Evolutionary conservation across 2,888 invertebrate species (phyloP), one percentile per base, ranked within the genome.

Genomic region (Aphrophora alni): DNA sequence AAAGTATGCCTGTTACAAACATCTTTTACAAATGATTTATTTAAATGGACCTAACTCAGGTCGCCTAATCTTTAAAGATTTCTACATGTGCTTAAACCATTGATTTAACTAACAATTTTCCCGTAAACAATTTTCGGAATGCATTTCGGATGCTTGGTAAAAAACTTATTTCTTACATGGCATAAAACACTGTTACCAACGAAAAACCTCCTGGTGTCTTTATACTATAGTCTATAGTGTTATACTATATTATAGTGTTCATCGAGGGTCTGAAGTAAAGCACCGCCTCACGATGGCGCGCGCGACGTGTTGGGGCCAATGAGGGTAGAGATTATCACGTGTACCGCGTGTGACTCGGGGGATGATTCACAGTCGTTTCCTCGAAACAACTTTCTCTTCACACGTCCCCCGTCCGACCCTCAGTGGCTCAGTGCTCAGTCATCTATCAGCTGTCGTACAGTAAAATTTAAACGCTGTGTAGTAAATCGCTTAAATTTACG

Each of bases 351-450:
- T 27, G 72, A 14, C 72, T 72, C 26, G 10, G 28, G 27, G 28
- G 27, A 72, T 72, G 72, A 72, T 72, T 72, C 72, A 24, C 68
- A 27, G 72, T 72, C 7, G 72, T 25, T 72, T 72, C 72, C 28
- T 72, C 2, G 26, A 27, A 72, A 27, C 26, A 33, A 72, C 38
- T 68, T 68, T 27, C 72, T 72, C 72, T 72, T 72, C 72, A 27
- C 26, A 27, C 3, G 14, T 27, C 27, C 21, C 7, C 72, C 27
- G 28, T 72, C n/a, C n/a, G 7, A 24, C 68, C 21, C 68, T 68
- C 68, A 68, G n/a, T n/a, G 4, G 24, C 24, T 5, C 21, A 5
- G 3, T 10, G 24, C 24, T 68, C 68, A 68, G 14, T n/a, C 26
- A 21, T 72, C 72, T 8, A 14, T n/a, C n/a, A n/a, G n/a, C n/a